Evolutionary conservation across 1,140 invertebrate species (phyloP).

Genomic region (Eurosta solidaginis): DNA sequence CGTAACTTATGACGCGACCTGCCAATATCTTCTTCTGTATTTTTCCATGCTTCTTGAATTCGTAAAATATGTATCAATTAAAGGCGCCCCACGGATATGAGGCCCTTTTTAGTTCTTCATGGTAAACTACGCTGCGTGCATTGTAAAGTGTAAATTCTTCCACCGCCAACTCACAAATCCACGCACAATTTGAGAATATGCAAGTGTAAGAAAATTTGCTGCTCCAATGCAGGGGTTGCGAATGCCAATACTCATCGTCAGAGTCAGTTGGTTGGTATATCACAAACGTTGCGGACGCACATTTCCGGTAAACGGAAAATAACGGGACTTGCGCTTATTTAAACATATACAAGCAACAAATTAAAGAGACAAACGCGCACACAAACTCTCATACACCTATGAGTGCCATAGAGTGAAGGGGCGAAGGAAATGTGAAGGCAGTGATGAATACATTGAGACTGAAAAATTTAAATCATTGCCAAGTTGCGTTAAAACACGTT

Average conservation of each 20-base stretch:
- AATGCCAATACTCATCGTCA: background rate
- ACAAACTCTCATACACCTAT: background rate
- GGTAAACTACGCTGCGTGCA: no score
- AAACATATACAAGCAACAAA: background rate
- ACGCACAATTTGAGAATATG: background rate
- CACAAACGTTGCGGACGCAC: constrained; percentile 21
- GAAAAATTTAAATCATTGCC: constrained; percentile 1
- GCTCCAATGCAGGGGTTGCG: constrained; percentile 6
- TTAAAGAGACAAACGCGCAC: background rate
- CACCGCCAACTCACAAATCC: no score
- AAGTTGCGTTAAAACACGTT: background rate
- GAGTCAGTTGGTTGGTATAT: constrained; percentile 23
- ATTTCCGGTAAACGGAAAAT: constrained; percentile 14
- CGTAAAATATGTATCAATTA: no score
- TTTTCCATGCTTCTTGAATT: no score
- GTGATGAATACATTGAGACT: background rate
- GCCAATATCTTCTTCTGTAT: no score
- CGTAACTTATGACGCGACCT: no score
- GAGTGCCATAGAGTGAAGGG: no score
- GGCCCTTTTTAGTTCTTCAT: no score
- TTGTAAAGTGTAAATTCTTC: no score
- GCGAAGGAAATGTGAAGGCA: no score
- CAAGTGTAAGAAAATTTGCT: constrained; percentile 7
- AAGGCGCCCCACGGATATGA: no score
- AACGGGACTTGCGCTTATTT: background rate